Evolutionary conservation across 2,797 vertebrate genomes (phyloP).

Genomic region (Chloroceryle amazona): DNA sequence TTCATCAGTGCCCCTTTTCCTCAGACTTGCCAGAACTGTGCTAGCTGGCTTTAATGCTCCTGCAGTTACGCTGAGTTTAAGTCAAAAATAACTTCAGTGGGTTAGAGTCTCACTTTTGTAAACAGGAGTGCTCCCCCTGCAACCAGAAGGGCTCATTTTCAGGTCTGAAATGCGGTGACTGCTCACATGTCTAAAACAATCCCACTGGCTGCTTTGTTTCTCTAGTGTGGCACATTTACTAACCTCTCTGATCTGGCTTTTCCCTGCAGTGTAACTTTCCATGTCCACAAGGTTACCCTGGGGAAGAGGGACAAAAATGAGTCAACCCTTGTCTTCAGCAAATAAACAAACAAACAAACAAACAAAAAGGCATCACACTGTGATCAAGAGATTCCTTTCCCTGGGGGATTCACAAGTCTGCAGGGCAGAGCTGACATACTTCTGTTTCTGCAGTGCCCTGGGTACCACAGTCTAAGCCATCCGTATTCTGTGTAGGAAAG

Average conservation of each 20-base stretch:
- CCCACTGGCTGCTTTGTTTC: background rate
- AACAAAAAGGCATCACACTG: background rate
- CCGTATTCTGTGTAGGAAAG: background rate
- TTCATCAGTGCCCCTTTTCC: background rate
- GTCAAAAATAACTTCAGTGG: background rate
- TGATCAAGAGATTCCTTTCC: background rate
- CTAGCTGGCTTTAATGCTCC: background rate
- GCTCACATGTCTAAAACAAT: background rate
- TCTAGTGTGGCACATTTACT: background rate
- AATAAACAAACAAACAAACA: background rate
- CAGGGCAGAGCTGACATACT: background rate
- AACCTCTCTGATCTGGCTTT: background rate
- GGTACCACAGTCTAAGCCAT: background rate
- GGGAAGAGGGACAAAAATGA: background rate
- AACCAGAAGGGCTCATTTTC: background rate
- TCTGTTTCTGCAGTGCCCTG: background rate
- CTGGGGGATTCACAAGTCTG: background rate
- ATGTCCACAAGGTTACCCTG: background rate
- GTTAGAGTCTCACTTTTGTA: background rate
- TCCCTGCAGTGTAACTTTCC: background rate
- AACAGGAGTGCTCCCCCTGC: background rate
- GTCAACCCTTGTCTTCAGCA: background rate
- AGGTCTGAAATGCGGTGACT: background rate
- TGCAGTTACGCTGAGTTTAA: background rate
- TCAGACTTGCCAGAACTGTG: background rate